Conservation (phyloP, 2,888 invertebrate species). For the Oxyteleia sp. region DNA sequence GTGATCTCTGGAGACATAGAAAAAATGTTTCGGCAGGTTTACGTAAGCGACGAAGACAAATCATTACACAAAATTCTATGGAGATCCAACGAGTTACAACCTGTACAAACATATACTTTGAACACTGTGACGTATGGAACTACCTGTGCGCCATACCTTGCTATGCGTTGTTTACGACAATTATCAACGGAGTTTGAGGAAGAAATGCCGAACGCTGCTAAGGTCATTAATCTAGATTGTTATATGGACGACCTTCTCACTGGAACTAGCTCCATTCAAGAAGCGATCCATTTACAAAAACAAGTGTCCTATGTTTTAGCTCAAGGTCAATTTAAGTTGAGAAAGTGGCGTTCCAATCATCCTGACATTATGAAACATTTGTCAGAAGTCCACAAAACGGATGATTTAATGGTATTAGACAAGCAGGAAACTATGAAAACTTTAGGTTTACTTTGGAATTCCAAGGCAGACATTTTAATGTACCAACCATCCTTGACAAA, state of each 20-base stretch:
- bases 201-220: conserved; percentile 42
- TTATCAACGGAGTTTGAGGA: neutral
- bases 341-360: conserved; percentile 17
- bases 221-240: conserved; percentile 60
- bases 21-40: too few species aligned
- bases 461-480: conserved; percentile 40
- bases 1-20: conserved; percentile 25
- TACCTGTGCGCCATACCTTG: conserved; percentile 19
- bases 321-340: conserved; percentile 1
- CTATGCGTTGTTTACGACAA: conserved; percentile 26
- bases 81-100: neutral
- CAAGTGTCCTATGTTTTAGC: conserved; percentile 1
- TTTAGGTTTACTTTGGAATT: conserved; percentile 61
- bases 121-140: conserved; percentile 37
- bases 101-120: conserved; percentile 10
- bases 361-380: neutral
- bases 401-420: conserved; percentile 41
- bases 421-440: conserved; percentile 58
- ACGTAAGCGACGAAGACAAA: neutral
- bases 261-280: neutral
- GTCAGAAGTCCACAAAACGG: conserved; percentile 17
- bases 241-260: conserved; percentile 73
- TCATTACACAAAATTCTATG: conserved; percentile 24
- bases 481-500: conserved; percentile 36
- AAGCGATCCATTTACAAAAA: conserved; percentile 5